phyloP scores from a whole-genome alignment of 2,113 vertebrate species.

The Lutjanus erythropterus region DNA sequence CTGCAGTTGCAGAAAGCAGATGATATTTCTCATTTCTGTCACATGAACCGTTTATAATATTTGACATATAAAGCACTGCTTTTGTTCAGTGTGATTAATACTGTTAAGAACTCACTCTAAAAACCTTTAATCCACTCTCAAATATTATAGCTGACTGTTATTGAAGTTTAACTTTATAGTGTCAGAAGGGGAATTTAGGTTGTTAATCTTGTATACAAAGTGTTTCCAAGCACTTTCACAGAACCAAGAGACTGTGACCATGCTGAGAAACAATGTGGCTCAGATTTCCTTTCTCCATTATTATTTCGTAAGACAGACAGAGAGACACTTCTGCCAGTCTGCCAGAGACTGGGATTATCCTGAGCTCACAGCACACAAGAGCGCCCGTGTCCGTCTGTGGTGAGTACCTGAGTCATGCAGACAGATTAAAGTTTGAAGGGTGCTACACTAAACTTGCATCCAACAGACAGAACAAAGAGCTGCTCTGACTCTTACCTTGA shows the following conservation, averaged over 20 bases:
- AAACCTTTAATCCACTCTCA: background rate
- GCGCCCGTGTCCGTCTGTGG: conserved; percentile 10
- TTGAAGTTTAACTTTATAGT: background rate
- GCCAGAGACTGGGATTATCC: conserved; percentile 40
- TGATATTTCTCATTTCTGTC: background rate
- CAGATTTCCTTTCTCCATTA: background rate
- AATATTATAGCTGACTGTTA: background rate
- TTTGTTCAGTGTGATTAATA: background rate
- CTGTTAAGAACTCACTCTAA: background rate
- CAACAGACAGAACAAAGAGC: background rate
- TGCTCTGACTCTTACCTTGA: conserved; percentile 73
- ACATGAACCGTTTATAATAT: background rate
- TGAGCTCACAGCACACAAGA: conserved; percentile 32
- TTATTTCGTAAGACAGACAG: conserved; percentile 28
- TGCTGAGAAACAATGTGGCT: background rate
- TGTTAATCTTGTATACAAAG: background rate
- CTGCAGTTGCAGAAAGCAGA: background rate
- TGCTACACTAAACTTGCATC: background rate
- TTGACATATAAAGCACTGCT: background rate
- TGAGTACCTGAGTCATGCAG: conserved; percentile 49
- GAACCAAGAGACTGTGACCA: background rate
- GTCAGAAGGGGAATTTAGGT: background rate
- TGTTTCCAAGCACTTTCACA: conserved; percentile 6
- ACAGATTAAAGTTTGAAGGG: conserved; percentile 51
- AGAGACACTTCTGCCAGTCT: conserved; percentile 13